A percentile compares a stretch with the other conserved stretches of the same genome.
These are phyloP conservation scores for Adelosebastes latens DNA, from an alignment of 2,797 vertebrate genomes.

Conservation along the genomic window DNA sequence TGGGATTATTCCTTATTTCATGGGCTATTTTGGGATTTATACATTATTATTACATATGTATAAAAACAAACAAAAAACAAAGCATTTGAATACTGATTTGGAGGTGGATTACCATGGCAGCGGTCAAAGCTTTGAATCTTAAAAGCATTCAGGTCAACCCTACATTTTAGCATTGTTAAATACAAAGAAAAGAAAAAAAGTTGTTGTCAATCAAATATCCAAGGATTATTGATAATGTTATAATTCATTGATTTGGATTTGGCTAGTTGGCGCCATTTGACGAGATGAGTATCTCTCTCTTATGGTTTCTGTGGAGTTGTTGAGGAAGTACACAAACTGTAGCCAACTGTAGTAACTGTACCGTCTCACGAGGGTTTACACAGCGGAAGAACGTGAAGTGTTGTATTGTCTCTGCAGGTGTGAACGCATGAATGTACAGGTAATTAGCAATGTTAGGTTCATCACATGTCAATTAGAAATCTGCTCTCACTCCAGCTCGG, in stretches of 20 bases:
- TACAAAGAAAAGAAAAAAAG: neutral
- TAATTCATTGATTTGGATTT: neutral
- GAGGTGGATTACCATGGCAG: too few relatives aligned
- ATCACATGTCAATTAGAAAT: neutral
- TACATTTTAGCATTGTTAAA: neutral
- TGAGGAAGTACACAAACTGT: neutral
- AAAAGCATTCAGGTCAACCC: too few relatives aligned
- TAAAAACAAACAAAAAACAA: too few relatives aligned
- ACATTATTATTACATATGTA: too few relatives aligned
- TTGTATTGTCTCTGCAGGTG: constrained; percentile 5
- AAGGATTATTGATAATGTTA: neutral
- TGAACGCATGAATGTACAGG: neutral
- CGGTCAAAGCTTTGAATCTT: too few relatives aligned
- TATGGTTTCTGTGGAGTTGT: constrained; percentile 6
- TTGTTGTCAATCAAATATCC: neutral
- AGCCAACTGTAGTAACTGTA: constrained; percentile 4
- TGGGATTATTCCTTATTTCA: too few relatives aligned
- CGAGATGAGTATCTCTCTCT: neutral
- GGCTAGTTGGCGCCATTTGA: neutral
- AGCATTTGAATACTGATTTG: too few relatives aligned
- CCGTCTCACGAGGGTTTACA: neutral
- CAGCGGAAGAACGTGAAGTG: neutral
- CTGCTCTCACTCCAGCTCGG: neutral
- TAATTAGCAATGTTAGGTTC: neutral
- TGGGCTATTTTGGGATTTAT: too few relatives aligned